Base-by-base conservation (phyloP, 2,888 invertebrate genomes). In the Schrankia costaestrigalis region DNA sequence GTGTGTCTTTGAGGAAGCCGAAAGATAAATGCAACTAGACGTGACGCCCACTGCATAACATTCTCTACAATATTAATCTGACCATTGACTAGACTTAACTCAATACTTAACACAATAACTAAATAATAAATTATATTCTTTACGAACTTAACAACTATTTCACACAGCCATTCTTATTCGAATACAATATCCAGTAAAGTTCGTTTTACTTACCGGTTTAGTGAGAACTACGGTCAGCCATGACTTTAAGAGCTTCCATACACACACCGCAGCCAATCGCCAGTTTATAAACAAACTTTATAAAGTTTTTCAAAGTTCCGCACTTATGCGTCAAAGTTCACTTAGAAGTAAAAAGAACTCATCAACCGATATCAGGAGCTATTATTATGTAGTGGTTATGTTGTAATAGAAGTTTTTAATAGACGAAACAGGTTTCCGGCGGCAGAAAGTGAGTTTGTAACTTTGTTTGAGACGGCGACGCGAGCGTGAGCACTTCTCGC, bases 161-260 rank as follows among this genome's bases (percentile, higher is more conserved):
- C 36, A 23, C 30, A 32, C 43, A 25, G 4, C 23, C 38, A 33
- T 27, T 41, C 21, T 55, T 46, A 55, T 69, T 69, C 55, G 61
- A 68, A 65, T 61, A 54, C 31, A 33, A n/a, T 70, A 65, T 69
- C 71, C 74, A 74, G 72, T 75, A 76, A 71, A 65, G 66, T 74
- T 62, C 67, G 71, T 79, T 78, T 76, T 63, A 83, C 85, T 82
- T 84, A 84, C 84, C 84, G 80, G 83, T 85, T 85, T 79, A 82
- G 62, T 62, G 70, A 71, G 74, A 70, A 75, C 73, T 75, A 72
- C 66, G 75, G 67, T 69, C 77, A 72, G 76, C 71, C 78, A 80
- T 83, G 64, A 73, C 71, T 71, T 64, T 65, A 59, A 52, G 60
- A 75, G 70, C 66, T 70, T 63, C 69, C 71, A 72, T 66, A 72